These are phyloP conservation scores for Eulithis prunata DNA, from an alignment of 2,888 invertebrate species.

Conservation along the genomic window DNA sequence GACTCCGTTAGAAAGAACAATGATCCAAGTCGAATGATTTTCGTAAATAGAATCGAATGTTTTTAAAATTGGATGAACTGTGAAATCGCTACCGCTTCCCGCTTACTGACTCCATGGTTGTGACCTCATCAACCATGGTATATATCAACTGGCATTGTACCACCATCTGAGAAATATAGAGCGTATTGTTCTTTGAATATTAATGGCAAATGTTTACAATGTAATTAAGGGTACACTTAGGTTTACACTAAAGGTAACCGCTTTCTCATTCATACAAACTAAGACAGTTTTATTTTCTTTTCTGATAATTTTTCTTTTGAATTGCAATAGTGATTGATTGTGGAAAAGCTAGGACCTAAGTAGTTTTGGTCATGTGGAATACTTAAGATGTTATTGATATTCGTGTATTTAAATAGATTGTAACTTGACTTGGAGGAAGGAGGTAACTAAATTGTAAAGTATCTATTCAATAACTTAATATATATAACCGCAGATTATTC, in stretches of 20 bases:
- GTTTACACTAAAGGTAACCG: background rate
- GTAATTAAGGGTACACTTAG: slow-evolving; percentile 2
- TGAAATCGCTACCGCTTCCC: slow-evolving; percentile 8
- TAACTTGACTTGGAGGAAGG: no score
- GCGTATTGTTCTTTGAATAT: slow-evolving; percentile 19
- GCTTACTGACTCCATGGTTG: background rate
- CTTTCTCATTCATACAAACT: slow-evolving; percentile 9
- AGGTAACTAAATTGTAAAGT: no score
- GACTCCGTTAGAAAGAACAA: slow-evolving; percentile 13
- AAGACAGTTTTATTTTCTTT: background rate
- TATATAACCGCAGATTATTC: no score
- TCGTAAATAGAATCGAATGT: background rate
- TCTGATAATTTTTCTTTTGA: background rate
- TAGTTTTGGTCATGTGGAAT: no score
- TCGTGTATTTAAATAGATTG: no score
- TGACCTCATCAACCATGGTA: slow-evolving; percentile 20
- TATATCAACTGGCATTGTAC: slow-evolving; percentile 31
- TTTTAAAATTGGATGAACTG: background rate
- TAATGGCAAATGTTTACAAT: slow-evolving; percentile 12
- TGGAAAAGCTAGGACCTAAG: no score
- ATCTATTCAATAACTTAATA: no score
- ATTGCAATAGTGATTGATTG: no score
- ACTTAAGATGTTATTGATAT: no score
- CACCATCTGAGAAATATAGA: slow-evolving; percentile 24
- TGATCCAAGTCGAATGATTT: slow-evolving; percentile 10